These are phyloP conservation scores for Latrodectus geometricus DNA, from an alignment of 1,140 invertebrate species.

Conservation along the genomic window DNA sequence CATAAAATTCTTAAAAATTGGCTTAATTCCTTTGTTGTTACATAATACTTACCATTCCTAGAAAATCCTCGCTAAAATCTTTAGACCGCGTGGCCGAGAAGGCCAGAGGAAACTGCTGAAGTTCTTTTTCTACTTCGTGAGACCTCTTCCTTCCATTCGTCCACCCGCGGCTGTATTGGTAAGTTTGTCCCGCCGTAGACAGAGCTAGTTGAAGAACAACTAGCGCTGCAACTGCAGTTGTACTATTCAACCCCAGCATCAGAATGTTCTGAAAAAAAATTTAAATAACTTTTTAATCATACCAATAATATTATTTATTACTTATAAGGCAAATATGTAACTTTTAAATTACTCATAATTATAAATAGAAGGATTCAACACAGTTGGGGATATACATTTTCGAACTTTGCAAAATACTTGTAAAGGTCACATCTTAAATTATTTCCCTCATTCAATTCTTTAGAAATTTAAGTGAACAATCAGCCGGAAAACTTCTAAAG, in stretches of 20 bases:
- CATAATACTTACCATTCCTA: constrained; percentile 18
- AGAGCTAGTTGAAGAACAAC: constrained; percentile 46
- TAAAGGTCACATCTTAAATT: too few relatives aligned
- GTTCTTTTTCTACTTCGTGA: constrained; percentile 46
- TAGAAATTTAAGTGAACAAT: too few relatives aligned
- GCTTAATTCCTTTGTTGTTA: background rate
- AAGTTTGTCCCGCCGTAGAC: constrained; percentile 41
- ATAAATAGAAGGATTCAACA: too few relatives aligned
- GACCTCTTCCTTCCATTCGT: constrained; percentile 60
- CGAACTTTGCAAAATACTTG: too few relatives aligned
- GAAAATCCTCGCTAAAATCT: constrained; percentile 25
- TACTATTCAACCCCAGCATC: constrained; percentile 28
- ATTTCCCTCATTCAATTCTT: too few relatives aligned
- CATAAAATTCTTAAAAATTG: background rate
- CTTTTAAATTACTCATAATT: too few relatives aligned
- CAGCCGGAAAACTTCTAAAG: too few relatives aligned
- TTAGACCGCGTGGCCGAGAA: constrained; percentile 27
- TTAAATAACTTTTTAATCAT: too few relatives aligned
- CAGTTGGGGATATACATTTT: too few relatives aligned
- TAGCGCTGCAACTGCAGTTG: constrained; percentile 30
- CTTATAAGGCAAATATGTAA: too few relatives aligned
- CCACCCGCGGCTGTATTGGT: constrained; percentile 52
- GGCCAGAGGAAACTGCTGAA: constrained; percentile 50
- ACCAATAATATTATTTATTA: too few relatives aligned
- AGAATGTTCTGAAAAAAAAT: background rate